Evolutionary conservation across 2,888 invertebrate genomes (phyloP).

Genomic region (Biston betularia): DNA sequence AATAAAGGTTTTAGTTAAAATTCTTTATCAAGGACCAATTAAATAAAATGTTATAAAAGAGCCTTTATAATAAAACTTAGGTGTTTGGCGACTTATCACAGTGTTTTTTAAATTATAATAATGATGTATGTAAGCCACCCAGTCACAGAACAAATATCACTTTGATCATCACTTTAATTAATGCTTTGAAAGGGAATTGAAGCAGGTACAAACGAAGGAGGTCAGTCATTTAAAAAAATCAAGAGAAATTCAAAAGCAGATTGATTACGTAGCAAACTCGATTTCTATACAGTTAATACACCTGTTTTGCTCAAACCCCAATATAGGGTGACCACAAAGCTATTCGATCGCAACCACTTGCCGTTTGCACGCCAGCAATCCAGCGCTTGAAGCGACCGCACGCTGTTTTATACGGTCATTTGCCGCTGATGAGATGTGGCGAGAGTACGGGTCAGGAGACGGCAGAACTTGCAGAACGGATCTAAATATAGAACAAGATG

Average conservation of each 20-base stretch:
- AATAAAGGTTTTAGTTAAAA: too few relatives aligned
- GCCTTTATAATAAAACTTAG: too few relatives aligned
- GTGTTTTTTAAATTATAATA: too few relatives aligned
- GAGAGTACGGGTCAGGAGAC: constrained; percentile 5
- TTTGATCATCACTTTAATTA: too few relatives aligned
- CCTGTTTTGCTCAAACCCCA: not conserved
- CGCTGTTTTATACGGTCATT: constrained; percentile 37
- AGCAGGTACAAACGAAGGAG: not conserved
- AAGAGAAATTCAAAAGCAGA: not conserved
- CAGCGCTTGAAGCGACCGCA: constrained; percentile 34
- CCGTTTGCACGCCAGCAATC: constrained; percentile 43
- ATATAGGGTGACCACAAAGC: constrained; percentile 37
- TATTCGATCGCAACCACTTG: constrained; percentile 40
- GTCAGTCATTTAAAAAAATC: not conserved
- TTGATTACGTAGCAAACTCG: not conserved
- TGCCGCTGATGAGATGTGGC: constrained; percentile 36
- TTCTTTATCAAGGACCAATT: too few relatives aligned
- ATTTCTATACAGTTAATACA: not conserved
- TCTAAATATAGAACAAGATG: constrained; percentile 13
- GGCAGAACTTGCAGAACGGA: not conserved
- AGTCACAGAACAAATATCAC: too few relatives aligned
- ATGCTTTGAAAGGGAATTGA: too few relatives aligned
- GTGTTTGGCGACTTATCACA: too few relatives aligned
- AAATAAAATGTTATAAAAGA: too few relatives aligned
- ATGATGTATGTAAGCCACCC: too few relatives aligned